These are phyloP conservation scores for Drosophila acutilabella DNA, from an alignment of 2,888 invertebrate genomes.

Conservation along the genomic window DNA sequence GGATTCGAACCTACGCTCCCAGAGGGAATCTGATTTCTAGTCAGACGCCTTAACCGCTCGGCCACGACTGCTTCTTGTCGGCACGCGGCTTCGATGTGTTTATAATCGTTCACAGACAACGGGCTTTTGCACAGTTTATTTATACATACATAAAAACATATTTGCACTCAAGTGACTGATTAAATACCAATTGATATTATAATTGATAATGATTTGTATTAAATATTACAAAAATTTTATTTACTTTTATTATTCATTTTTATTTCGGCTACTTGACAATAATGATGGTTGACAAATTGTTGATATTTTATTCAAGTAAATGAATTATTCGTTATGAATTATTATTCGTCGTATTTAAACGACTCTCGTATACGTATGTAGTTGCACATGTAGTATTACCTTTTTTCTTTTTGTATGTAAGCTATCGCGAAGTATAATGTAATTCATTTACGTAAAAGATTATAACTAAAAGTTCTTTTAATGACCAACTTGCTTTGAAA, in stretches of 20 bases:
- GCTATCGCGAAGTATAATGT: too few relatives aligned
- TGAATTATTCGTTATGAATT: too few relatives aligned
- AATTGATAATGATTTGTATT: background rate
- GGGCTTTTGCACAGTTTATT: background rate
- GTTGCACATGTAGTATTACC: too few relatives aligned
- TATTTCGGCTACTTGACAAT: background rate
- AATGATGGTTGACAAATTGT: background rate
- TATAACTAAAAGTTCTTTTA: too few relatives aligned
- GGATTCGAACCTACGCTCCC: slow-evolving; percentile 95
- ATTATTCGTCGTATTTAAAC: too few relatives aligned
- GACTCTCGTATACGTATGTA: too few relatives aligned
- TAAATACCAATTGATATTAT: background rate
- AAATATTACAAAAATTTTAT: background rate
- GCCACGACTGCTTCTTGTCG: slow-evolving; percentile 58
- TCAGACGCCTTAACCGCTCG: slow-evolving; percentile 74
- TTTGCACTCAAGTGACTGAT: background rate
- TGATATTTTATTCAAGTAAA: too few relatives aligned
- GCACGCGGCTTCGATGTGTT: background rate
- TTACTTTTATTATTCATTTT: too few relatives aligned
- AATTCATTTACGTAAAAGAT: too few relatives aligned
- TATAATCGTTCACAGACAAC: background rate
- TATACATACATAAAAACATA: too few relatives aligned
- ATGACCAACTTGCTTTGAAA: too few relatives aligned
- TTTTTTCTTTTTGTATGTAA: too few relatives aligned
- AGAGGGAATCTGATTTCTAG: slow-evolving; percentile 89